These are phyloP conservation scores for Notolabrus celidotus DNA, from an alignment of 2,797 vertebrate genomes.

Conservation along the genomic window DNA sequence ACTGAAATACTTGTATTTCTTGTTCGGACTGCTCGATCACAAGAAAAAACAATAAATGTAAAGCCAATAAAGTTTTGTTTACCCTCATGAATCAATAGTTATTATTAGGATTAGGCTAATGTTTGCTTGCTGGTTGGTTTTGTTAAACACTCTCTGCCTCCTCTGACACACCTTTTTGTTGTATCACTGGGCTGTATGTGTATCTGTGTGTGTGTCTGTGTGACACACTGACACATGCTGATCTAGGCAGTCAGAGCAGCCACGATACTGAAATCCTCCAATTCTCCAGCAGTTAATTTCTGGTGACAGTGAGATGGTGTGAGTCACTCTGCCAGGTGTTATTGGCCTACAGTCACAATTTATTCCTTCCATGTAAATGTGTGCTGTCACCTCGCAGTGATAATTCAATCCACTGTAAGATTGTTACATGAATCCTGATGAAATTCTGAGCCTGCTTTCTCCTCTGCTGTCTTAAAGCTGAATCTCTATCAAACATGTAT, in stretches of 20 bases:
- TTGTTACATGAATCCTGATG: not conserved
- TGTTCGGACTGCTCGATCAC: not conserved
- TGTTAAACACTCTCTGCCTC: not conserved
- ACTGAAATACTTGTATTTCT: not conserved
- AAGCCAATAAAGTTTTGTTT: not conserved
- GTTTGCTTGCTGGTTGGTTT: constrained; percentile 12
- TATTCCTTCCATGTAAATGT: not conserved
- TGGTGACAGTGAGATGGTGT: not conserved
- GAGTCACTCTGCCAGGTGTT: constrained; percentile 42
- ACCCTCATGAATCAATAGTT: not conserved
- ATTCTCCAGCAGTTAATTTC: constrained; percentile 1
- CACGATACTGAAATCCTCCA: not conserved
- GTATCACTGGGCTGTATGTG: not conserved
- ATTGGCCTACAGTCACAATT: not conserved
- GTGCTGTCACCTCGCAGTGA: not conserved
- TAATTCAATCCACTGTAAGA: constrained; percentile 10
- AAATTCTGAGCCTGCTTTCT: not conserved
- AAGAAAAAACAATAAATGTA: not conserved
- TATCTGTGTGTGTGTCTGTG: not conserved
- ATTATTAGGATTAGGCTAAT: not conserved
- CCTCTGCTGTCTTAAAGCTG: not conserved
- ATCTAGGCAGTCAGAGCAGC: not conserved
- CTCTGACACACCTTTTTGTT: constrained; percentile 11
- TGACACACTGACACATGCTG: not conserved
- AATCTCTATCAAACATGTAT: not conserved